phyloP scores from a whole-genome alignment of 1,140 invertebrate species.

The Pogonus chalceus region DNA sequence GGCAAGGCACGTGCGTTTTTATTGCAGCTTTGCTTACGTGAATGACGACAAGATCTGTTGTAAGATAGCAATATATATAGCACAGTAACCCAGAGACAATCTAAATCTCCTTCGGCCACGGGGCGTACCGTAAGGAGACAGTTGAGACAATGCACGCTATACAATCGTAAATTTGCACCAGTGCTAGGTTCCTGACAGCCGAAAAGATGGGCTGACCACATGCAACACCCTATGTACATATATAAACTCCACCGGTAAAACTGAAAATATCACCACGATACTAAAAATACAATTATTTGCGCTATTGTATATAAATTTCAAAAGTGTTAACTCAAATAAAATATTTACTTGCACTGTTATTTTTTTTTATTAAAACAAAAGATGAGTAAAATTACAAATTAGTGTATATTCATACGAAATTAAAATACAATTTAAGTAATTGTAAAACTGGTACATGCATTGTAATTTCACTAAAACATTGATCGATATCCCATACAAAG shows the following conservation, averaged over 20 bases:
- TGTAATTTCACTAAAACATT: no score
- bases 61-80: background rate
- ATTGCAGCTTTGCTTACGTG: background rate
- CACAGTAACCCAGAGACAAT: background rate
- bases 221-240: background rate
- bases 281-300: no score
- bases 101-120: background rate
- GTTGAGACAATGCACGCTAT: conserved; percentile 1
- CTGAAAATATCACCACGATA: no score
- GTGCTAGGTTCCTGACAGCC: background rate
- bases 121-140: conserved; percentile 1
- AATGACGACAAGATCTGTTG: background rate
- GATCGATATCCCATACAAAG: no score
- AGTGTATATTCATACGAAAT: no score
- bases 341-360: no score
- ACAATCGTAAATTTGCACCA: background rate
- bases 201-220: conserved; percentile 3
- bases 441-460: no score
- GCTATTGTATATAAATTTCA: no score
- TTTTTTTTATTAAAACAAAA: no score
- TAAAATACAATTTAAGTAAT: no score
- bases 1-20: background rate
- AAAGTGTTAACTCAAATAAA: no score
- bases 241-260: background rate
- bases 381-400: no score